A percentile compares a stretch with the other conserved stretches of the same genome.
Conservation (phyloP, 2,113 vertebrate species). For the Stictonetta naevosa region DNA sequence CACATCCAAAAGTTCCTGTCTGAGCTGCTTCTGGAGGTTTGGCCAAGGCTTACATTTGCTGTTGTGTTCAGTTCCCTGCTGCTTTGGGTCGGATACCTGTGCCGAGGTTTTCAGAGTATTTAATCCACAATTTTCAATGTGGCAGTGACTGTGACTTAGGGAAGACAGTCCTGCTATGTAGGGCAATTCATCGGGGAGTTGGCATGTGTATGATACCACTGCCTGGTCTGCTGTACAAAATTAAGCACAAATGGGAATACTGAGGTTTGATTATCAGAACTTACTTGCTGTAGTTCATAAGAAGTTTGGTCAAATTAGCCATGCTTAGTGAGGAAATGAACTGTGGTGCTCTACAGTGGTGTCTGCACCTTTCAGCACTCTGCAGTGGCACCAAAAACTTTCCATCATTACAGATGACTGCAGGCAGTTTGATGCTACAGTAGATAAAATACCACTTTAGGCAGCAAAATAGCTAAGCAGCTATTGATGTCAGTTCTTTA, state of each 20-base stretch:
- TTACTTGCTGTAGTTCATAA: not conserved
- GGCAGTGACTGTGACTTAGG: rapidly evolving
- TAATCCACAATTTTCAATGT: rapidly evolving
- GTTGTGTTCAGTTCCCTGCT: not conserved
- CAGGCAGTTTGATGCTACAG: not conserved
- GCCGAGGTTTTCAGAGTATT: not conserved
- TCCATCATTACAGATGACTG: not conserved
- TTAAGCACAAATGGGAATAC: not conserved
- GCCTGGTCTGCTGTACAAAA: not conserved
- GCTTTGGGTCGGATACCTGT: not conserved
- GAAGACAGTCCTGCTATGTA: not conserved
- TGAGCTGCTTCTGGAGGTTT: not conserved
- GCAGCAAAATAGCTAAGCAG: not conserved
- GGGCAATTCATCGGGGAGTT: not conserved
- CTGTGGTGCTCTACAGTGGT: not conserved
- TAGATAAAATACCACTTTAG: not conserved
- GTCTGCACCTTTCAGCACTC: not conserved
- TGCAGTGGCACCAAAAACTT: not conserved
- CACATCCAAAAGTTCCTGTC: not conserved
- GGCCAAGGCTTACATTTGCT: not conserved
- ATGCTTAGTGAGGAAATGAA: not conserved
- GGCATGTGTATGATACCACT: not conserved
- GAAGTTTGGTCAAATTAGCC: not conserved
- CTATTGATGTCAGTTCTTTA: not conserved
- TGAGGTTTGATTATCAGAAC: not conserved